Evolutionary conservation across 1,140 invertebrate genomes (phyloP).

Genomic region (Chrysopa pallens): DNA sequence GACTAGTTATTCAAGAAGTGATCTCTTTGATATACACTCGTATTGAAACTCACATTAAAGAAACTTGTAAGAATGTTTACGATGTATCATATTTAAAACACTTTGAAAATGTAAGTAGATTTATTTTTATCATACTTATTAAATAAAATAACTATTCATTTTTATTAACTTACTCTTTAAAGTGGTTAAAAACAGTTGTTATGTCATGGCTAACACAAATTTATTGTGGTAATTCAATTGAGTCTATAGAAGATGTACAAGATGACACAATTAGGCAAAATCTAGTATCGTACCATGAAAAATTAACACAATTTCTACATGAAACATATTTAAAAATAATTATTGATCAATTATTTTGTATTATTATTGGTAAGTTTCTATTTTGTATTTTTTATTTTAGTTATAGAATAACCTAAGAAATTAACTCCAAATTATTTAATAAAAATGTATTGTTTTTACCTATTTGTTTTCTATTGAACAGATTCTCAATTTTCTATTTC

Average conservation of each 20-base stretch:
- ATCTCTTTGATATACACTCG: constrained; percentile 63
- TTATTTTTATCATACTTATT: constrained; percentile 4
- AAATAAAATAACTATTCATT: constrained; percentile 1
- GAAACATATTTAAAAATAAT: constrained; percentile 74
- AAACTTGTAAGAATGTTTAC: constrained; percentile 65
- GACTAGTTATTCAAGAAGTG: constrained; percentile 59
- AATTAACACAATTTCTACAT: constrained; percentile 70
- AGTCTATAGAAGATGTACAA: constrained; percentile 25
- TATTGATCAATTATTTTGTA: constrained; percentile 87
- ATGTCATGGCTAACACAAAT: constrained; percentile 68
- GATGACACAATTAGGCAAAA: constrained; percentile 26
- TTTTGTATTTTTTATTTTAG: not conserved
- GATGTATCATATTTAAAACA: constrained; percentile 54
- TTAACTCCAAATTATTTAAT: too few relatives aligned
- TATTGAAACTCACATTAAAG: constrained; percentile 62
- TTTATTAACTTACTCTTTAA: constrained; percentile 11
- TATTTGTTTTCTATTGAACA: too few relatives aligned
- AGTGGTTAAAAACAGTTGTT: constrained; percentile 70
- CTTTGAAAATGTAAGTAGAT: constrained; percentile 43
- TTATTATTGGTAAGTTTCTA: constrained; percentile 58
- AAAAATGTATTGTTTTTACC: too few relatives aligned
- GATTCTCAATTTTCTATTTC: too few relatives aligned
- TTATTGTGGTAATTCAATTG: constrained; percentile 43
- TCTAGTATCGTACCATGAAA: constrained; percentile 51
- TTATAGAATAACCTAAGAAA: too few relatives aligned